Conservation (phyloP, 2,113 vertebrate species). For the Lichenostomus cassidix region DNA sequence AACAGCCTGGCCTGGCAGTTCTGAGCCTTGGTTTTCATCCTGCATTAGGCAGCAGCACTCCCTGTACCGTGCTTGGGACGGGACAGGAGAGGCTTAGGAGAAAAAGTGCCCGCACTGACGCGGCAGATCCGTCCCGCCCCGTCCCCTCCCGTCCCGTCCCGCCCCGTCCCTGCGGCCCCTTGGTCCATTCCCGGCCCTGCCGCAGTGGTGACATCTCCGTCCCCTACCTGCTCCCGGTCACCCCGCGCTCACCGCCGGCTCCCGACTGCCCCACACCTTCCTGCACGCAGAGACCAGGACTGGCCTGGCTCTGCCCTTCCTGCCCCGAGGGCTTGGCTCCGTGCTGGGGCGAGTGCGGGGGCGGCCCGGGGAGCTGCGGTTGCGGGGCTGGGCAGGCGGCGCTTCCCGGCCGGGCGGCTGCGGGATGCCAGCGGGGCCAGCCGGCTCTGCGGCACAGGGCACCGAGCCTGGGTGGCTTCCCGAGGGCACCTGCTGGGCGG, state of each 20-base stretch:
- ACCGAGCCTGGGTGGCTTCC: fast-evolving
- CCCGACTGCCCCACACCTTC: neutral
- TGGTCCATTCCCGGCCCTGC: neutral
- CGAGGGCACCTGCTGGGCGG: fast-evolving
- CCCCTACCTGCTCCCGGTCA: no score
- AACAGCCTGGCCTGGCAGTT: no score
- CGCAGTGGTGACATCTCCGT: neutral
- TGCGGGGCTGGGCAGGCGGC: neutral
- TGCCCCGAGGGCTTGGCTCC: neutral
- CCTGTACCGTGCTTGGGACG: fast-evolving
- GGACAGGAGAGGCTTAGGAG: neutral
- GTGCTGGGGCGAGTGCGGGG: neutral
- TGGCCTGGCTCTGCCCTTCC: neutral
- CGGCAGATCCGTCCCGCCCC: no score
- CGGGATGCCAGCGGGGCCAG: neutral
- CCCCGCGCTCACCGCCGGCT: neutral
- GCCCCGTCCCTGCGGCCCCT: no score
- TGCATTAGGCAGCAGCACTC: fast-evolving
- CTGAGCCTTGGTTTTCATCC: fast-evolving
- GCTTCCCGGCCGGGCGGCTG: neutral
- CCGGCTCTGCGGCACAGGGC: no score
- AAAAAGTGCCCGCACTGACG: fast-evolving
- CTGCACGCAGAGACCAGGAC: no score
- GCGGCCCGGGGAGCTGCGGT: neutral
- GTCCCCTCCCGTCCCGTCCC: no score